Evolutionary conservation across 2,797 vertebrate genomes (phyloP).

Genomic region (Chelmon rostratus): DNA sequence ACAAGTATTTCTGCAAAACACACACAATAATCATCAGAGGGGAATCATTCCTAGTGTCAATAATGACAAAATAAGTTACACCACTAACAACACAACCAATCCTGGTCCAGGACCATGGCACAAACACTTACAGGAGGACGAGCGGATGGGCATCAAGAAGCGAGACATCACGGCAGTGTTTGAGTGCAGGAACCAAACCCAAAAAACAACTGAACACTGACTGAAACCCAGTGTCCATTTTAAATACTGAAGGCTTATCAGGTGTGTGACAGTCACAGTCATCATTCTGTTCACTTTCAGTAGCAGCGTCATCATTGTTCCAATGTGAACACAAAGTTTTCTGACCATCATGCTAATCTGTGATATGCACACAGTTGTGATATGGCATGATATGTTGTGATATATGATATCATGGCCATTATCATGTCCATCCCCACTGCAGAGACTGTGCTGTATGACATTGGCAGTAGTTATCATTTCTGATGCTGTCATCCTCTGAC

Average conservation of each 20-base stretch:
- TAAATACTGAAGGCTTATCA: conserved; percentile 14
- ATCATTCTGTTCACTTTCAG: neutral
- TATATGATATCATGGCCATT: neutral
- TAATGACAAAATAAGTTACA: neutral
- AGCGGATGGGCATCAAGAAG: conserved; percentile 20
- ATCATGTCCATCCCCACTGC: neutral
- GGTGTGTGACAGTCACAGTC: neutral
- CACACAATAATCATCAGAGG: no score
- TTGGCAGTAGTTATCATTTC: neutral
- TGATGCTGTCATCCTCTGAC: neutral
- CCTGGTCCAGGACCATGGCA: neutral
- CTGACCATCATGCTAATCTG: neutral
- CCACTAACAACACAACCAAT: neutral
- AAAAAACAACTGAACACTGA: conserved; percentile 1
- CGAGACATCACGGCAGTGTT: conserved; percentile 6
- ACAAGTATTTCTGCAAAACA: no score
- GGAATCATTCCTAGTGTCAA: neutral
- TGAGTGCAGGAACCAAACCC: neutral
- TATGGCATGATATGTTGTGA: neutral
- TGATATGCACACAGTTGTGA: no score
- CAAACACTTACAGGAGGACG: conserved; percentile 18
- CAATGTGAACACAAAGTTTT: neutral
- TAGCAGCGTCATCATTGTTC: neutral
- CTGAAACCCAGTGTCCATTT: neutral
- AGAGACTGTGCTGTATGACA: neutral